Percentiles rank a stretch among this genome's conserved stretches.
Conservation (phyloP, 2,888 invertebrate genomes). For the Meiosimyza platycephala region DNA sequence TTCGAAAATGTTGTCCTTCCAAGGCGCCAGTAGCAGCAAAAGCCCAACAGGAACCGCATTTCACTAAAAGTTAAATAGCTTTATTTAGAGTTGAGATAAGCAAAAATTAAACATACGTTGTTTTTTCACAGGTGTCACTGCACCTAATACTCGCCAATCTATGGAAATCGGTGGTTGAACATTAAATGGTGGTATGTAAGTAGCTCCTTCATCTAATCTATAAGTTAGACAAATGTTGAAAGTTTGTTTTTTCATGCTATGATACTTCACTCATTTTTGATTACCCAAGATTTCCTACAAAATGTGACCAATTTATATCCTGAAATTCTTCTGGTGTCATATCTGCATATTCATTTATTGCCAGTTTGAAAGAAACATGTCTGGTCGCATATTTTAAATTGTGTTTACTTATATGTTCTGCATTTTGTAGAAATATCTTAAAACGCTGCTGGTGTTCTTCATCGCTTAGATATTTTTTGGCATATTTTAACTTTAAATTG, state of each 20-base stretch:
- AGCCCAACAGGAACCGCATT: constrained; percentile 89
- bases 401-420: constrained; percentile 23
- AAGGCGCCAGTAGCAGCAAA: constrained; percentile 84
- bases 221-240: no score
- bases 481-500: constrained; percentile 16
- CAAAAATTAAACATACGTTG: constrained; percentile 14
- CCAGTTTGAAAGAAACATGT: constrained; percentile 19
- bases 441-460: constrained; percentile 10
- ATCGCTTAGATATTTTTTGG: constrained; percentile 21
- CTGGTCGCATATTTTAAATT: constrained; percentile 20
- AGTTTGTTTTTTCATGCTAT: no score
- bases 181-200: constrained; percentile 25
- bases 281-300: no score
- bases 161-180: constrained; percentile 72
- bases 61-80: constrained; percentile 70
- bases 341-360: constrained; percentile 29
- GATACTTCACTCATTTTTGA: no score
- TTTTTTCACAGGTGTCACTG: constrained; percentile 86
- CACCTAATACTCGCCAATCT: constrained; percentile 84
- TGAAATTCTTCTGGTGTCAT: constrained; percentile 21
- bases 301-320: neutral
- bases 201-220: constrained; percentile 6
- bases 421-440: constrained; percentile 20
- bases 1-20: constrained; percentile 84
- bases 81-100: neutral